phyloP scores from a whole-genome alignment of 2,888 invertebrate genomes.

The Meghimatium bilineatum region DNA sequence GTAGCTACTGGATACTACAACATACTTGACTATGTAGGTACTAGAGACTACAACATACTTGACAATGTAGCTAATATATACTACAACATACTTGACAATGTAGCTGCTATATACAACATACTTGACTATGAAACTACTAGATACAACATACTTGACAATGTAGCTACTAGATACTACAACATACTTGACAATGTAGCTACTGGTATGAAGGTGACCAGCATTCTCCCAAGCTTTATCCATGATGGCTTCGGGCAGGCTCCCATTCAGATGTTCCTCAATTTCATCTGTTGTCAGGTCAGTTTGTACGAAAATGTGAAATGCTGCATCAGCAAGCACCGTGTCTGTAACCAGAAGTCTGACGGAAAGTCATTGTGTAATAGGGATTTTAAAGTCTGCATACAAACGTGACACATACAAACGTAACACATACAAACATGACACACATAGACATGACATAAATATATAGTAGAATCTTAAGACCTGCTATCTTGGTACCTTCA shows the following conservation, averaged over 20 bases:
- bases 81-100: not conserved
- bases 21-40: not conserved
- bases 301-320: constrained; percentile 68
- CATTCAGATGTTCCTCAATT: constrained; percentile 63
- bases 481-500: too few species aligned
- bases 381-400: too few species aligned
- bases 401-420: too few species aligned
- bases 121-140: not conserved
- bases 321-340: constrained; percentile 58
- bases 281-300: constrained; percentile 59
- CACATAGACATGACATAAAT: too few species aligned
- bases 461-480: too few species aligned
- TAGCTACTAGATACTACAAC: not conserved
- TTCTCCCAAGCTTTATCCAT: constrained; percentile 56
- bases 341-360: constrained; percentile 35
- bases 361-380: too few species aligned
- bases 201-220: constrained; percentile 49
- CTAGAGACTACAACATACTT: not conserved
- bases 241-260: constrained; percentile 55
- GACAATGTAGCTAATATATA: not conserved
- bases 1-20: constrained; percentile 5
- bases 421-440: too few species aligned
- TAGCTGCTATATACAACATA: not conserved
- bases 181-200: constrained; percentile 41
- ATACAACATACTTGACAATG: not conserved